Conservation (phyloP, 2,888 invertebrate species). For the Sphaerophoria taeniata region DNA sequence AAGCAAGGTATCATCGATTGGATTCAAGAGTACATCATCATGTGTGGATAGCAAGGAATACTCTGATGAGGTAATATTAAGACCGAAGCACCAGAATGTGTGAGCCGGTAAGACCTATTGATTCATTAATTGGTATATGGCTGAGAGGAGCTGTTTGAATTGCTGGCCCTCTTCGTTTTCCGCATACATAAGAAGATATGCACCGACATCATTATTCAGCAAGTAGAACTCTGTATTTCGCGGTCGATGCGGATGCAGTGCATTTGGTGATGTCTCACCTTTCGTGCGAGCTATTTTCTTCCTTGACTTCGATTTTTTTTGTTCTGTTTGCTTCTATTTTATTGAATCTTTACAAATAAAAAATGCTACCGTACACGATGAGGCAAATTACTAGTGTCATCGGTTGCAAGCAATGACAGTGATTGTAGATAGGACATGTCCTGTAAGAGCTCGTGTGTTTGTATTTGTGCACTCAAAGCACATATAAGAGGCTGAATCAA, state of each 20-base stretch:
- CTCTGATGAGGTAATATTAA: constrained; percentile 69
- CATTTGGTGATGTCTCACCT: constrained; percentile 57
- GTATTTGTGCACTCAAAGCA: constrained; percentile 49
- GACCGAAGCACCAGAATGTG: constrained; percentile 47
- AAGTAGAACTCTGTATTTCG: constrained; percentile 33
- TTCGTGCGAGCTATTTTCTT: constrained; percentile 63
- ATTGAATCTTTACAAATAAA: constrained; percentile 47
- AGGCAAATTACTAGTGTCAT: constrained; percentile 54
- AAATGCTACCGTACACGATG: constrained; percentile 53
- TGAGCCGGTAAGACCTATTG: constrained; percentile 41
- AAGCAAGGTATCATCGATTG: constrained; percentile 44
- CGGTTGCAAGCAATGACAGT: constrained; percentile 68
- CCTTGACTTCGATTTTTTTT: constrained; percentile 47
- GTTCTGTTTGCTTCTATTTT: constrained; percentile 5
- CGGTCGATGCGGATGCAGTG: constrained; percentile 18
- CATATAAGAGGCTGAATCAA: neutral
- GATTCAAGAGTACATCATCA: constrained; percentile 36
- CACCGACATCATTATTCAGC: constrained; percentile 67
- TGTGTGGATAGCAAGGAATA: constrained; percentile 58
- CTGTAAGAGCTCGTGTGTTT: constrained; percentile 26
- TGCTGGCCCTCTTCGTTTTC: neutral
- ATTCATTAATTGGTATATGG: constrained; percentile 7
- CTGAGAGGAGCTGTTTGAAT: neutral
- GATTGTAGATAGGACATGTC: constrained; percentile 70
- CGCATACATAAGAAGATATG: neutral